These are phyloP conservation scores for Tenodera sinensis DNA, from an alignment of 2,888 invertebrate species.

Conservation along the genomic window DNA sequence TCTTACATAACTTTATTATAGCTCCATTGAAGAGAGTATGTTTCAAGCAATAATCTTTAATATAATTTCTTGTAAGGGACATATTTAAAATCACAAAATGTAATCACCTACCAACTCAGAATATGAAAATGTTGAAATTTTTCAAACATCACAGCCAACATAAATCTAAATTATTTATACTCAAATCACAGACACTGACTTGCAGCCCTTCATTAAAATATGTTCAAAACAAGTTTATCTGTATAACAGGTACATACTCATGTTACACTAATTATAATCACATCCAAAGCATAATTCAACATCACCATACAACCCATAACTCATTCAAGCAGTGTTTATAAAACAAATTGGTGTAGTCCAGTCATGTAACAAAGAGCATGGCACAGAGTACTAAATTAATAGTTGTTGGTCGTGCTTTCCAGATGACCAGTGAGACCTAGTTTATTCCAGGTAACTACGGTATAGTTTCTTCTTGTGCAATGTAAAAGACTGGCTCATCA, in stretches of 20 bases:
- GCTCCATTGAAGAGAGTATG: neutral
- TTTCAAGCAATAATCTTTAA: neutral
- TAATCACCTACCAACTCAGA: neutral
- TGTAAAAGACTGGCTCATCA: conserved; percentile 84
- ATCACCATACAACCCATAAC: no score
- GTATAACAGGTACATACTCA: neutral
- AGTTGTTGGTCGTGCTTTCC: conserved; percentile 34
- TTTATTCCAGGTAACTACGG: conserved; percentile 62
- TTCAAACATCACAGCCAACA: neutral
- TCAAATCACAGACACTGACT: neutral
- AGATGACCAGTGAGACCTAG: conserved; percentile 20
- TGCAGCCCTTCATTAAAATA: neutral
- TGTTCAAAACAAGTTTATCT: neutral
- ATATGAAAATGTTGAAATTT: neutral
- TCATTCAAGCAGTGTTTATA: neutral
- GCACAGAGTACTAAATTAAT: neutral
- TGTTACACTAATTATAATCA: neutral
- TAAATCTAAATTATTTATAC: neutral
- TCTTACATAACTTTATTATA: neutral
- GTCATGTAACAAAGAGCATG: neutral
- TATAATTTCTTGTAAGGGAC: neutral
- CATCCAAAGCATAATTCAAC: neutral
- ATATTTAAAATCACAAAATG: neutral
- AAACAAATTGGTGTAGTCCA: neutral
- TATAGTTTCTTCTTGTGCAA: conserved; percentile 90